Evolutionary conservation across 1,140 invertebrate species (phyloP).

Genomic region (Pemphigus obesinymphae): DNA sequence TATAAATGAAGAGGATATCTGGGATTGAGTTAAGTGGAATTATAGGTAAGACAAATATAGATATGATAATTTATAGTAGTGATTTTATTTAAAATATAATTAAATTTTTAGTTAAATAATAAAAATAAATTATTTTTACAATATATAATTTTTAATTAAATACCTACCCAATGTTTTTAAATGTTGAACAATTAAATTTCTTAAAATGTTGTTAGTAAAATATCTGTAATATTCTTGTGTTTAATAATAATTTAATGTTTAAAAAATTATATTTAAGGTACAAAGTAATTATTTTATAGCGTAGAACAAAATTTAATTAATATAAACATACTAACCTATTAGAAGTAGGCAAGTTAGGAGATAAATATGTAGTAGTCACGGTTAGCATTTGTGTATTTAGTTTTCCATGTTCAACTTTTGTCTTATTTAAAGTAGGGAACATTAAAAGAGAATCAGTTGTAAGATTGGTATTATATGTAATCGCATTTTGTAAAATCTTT

Average conservation of each 20-base stretch:
- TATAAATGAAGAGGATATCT: no score
- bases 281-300: neutral
- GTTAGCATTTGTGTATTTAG: neutral
- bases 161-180: neutral
- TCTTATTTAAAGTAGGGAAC: slow-evolving; percentile 21
- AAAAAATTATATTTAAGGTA: no score
- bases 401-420: slow-evolving; percentile 37
- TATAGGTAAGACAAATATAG: no score
- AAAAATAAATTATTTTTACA: no score
- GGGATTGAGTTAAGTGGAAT: no score
- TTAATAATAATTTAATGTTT: no score
- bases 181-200: no score
- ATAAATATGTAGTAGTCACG: neutral
- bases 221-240: no score
- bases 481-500: slow-evolving; percentile 23
- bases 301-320: neutral
- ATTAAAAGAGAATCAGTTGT: slow-evolving; percentile 32
- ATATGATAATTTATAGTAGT: no score
- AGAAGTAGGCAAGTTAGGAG: slow-evolving; percentile 32
- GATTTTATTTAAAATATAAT: no score
- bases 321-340: slow-evolving; percentile 18
- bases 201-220: neutral
- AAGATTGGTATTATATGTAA: slow-evolving; percentile 23
- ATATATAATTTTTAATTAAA: no score
- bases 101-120: no score